A percentile compares a stretch with the other conserved stretches of the same genome.
These are phyloP conservation scores for Paracentrotus lividus DNA, from an alignment of 53 echinoderm and acorn worm species.

Conservation along the genomic window DNA sequence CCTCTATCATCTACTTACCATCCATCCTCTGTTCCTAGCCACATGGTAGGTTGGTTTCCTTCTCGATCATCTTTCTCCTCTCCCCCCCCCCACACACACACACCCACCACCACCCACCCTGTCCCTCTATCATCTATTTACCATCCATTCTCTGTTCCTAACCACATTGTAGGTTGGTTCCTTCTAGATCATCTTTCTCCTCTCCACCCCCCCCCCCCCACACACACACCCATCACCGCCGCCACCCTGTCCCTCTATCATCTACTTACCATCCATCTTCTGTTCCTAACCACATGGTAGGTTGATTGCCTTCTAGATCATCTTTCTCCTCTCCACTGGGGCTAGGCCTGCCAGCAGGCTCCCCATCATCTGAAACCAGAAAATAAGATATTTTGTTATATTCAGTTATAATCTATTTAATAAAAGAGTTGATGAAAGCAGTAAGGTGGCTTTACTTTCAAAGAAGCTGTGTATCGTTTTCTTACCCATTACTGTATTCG, in stretches of 20 bases:
- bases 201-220: not conserved
- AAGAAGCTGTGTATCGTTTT: not conserved
- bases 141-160: slow-evolving; percentile 97
- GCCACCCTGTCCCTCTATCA: not conserved
- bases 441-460: no score
- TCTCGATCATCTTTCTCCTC: slow-evolving; percentile 73
- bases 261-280: slow-evolving; percentile 98
- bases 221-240: not conserved
- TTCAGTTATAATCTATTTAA: no score
- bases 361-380: slow-evolving; percentile 56
- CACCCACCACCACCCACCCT: not conserved
- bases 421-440: no score
- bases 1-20: slow-evolving; percentile 76
- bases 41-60: slow-evolving; percentile 94
- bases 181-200: slow-evolving; percentile 75
- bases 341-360: slow-evolving; percentile 73
- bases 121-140: slow-evolving; percentile 58
- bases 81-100: not conserved
- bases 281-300: slow-evolving; percentile 99
- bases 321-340: slow-evolving; percentile 51
- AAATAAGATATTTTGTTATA: not conserved
- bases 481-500: no score
- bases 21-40: slow-evolving; percentile 99
- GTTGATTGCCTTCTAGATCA: slow-evolving; percentile 86
- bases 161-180: slow-evolving; percentile 96